These are phyloP conservation scores for Cydia amplana DNA, from an alignment of 1,140 invertebrate species.

Conservation along the genomic window DNA sequence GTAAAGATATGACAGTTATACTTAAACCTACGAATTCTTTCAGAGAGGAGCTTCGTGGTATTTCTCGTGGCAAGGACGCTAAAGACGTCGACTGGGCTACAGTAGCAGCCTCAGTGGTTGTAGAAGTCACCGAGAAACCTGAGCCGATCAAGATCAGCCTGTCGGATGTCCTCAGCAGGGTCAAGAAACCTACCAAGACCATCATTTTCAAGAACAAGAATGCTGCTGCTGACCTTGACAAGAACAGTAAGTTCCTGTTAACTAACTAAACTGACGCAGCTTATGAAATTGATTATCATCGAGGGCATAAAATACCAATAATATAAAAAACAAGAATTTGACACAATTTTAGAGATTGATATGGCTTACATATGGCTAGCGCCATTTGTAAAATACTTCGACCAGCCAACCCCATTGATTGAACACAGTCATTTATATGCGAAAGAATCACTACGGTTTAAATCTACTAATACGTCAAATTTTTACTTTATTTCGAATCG, in stretches of 20 bases:
- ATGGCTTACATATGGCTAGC: no score
- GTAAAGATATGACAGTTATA: background rate
- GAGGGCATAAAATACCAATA: no score
- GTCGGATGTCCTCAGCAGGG: conserved; percentile 84
- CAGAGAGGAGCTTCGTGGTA: conserved; percentile 91
- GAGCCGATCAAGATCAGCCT: conserved; percentile 90
- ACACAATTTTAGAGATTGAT: no score
- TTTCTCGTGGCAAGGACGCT: conserved; percentile 87
- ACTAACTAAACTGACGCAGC: no score
- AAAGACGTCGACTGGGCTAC: conserved; percentile 93
- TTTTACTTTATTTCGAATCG: background rate
- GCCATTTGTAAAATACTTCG: no score
- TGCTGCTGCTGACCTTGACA: conserved; percentile 70
- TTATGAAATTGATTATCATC: no score
- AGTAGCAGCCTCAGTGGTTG: conserved; percentile 79
- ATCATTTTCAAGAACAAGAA: conserved; percentile 79
- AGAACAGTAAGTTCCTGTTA: conserved; percentile 74
- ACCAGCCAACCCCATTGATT: no score
- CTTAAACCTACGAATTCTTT: conserved; percentile 36
- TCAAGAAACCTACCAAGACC: conserved; percentile 82
- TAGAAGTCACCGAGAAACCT: conserved; percentile 84
- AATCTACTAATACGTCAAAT: background rate
- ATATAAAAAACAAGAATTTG: no score
- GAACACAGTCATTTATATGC: no score
- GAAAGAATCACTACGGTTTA: no score